These are phyloP conservation scores for Brachionus sp. DNA, from an alignment of 1,140 invertebrate species.

Conservation along the genomic window DNA sequence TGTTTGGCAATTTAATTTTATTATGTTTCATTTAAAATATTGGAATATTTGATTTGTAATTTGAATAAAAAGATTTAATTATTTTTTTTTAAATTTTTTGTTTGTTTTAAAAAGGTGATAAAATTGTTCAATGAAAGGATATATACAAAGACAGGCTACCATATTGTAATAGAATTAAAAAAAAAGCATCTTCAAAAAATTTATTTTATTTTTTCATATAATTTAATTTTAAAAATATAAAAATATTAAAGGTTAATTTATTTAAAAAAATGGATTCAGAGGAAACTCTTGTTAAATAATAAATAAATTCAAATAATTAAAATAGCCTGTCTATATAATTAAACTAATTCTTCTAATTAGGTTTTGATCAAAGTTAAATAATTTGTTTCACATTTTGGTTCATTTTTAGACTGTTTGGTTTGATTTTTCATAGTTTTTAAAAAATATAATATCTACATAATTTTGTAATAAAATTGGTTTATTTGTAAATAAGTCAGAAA, in stretches of 20 bases:
- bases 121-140: too few species aligned
- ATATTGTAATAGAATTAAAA: not conserved
- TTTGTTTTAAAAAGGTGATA: too few species aligned
- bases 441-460: slow-evolving; percentile 27
- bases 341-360: not conserved
- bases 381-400: not conserved
- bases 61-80: not conserved
- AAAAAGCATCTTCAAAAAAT: not conserved
- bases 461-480: slow-evolving; percentile 20
- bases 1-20: not conserved
- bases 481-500: slow-evolving; percentile 1
- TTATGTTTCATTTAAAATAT: not conserved
- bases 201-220: not conserved
- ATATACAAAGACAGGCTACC: too few species aligned
- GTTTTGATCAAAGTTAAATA: not conserved
- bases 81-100: not conserved
- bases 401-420: not conserved
- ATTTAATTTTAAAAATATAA: slow-evolving; percentile 2
- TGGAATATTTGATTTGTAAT: not conserved
- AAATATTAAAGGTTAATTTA: not conserved
- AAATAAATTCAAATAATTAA: not conserved
- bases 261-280: not conserved
- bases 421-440: not conserved
- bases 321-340: not conserved
- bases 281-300: not conserved